Percentiles rank a stretch among this genome's conserved stretches.
Evolutionary conservation across 2,888 invertebrate species (phyloP).

Genomic region (Drosophila rubida): DNA sequence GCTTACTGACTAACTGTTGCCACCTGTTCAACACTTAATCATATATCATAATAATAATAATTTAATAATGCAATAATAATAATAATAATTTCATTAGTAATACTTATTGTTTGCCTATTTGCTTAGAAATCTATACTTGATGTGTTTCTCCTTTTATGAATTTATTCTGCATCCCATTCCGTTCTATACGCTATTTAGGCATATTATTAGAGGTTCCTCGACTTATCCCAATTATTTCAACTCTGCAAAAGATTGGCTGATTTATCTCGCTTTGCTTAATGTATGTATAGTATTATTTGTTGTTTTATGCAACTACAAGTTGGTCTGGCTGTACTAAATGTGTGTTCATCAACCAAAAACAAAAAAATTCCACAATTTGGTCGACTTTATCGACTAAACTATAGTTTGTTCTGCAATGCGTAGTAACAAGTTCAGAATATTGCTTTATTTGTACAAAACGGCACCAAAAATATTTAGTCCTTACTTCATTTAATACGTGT

Average conservation of each 20-base stretch:
- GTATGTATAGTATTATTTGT: conserved; percentile 17
- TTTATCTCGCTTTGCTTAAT: not conserved
- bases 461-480: conserved; percentile 47
- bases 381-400: conserved; percentile 8
- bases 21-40: conserved; percentile 53
- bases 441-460: conserved; percentile 62
- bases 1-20: conserved; percentile 44
- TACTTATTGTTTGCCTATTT: conserved; percentile 63
- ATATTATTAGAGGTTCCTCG: conserved; percentile 59
- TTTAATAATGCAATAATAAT: conserved; percentile 38
- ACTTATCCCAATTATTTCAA: conserved; percentile 36
- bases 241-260: conserved; percentile 26
- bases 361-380: conserved; percentile 3
- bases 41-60: conserved; percentile 22
- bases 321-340: conserved; percentile 52
- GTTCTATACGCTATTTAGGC: conserved; percentile 40
- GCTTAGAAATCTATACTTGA: conserved; percentile 43
- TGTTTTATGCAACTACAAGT: conserved; percentile 31
- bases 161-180: conserved; percentile 11
- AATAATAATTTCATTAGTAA: conserved; percentile 63
- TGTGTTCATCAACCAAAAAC: conserved; percentile 12
- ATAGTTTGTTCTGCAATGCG: conserved; percentile 17
- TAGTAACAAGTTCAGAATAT: conserved; percentile 57
- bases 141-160: conserved; percentile 46
- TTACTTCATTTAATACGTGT: conserved; percentile 24